A percentile compares a stretch with the other conserved stretches of the same genome.
Evolutionary conservation across 2,888 invertebrate genomes (phyloP).

Genomic region (Entomobrya multifasciata): DNA sequence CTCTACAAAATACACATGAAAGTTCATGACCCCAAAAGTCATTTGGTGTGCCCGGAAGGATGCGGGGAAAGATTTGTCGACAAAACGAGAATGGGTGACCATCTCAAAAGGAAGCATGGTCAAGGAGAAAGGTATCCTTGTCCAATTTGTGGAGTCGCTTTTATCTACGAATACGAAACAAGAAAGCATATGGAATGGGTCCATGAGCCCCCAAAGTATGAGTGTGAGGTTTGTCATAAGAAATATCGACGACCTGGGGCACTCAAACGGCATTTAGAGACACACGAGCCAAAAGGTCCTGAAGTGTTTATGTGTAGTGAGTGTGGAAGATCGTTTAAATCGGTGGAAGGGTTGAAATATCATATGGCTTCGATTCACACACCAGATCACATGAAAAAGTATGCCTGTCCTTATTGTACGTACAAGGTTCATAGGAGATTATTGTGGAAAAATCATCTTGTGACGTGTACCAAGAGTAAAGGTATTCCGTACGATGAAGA

Average conservation of each 20-base stretch:
- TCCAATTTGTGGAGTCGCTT: constrained; percentile 19
- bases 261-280: background rate
- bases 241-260: background rate
- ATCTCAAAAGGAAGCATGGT: constrained; percentile 23
- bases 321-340: constrained; percentile 34
- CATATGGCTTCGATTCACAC: constrained; percentile 28
- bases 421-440: background rate
- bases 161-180: background rate
- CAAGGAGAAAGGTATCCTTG: constrained; percentile 24
- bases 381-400: constrained; percentile 7
- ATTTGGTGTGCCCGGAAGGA: background rate
- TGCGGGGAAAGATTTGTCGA: constrained; percentile 2
- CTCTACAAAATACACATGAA: background rate
- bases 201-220: background rate
- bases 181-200: constrained; percentile 2
- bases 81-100: background rate
- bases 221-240: constrained; percentile 33
- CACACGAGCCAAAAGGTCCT: background rate
- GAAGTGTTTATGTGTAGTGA: constrained; percentile 3
- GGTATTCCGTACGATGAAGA: background rate
- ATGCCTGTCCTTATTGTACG: constrained; percentile 29
- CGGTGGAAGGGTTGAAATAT: constrained; percentile 15
- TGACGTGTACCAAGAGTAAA: constrained; percentile 1
- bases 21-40: constrained; percentile 6
- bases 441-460: constrained; percentile 14